Evolutionary conservation across 2,888 invertebrate genomes (phyloP).

Genomic region (Brenthis hecate): DNA sequence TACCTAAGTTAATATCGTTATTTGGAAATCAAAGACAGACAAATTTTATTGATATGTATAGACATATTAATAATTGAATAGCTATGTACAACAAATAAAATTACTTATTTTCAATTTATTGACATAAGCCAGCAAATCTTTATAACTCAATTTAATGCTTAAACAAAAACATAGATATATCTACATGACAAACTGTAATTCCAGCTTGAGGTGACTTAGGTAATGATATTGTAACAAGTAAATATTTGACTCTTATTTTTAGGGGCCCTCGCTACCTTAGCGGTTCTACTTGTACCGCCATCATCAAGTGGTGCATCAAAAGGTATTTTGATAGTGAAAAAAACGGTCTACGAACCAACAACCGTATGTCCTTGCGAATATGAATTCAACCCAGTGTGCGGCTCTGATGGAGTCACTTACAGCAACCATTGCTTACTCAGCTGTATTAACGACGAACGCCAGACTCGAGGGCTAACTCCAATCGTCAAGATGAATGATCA

Average conservation of each 20-base stretch:
- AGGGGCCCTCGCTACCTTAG: constrained; percentile 7
- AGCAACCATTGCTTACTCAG: constrained; percentile 40
- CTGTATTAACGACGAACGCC: constrained; percentile 34
- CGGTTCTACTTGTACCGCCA: constrained; percentile 1
- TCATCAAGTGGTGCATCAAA: not conserved
- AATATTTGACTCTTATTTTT: not conserved
- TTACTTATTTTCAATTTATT: no score
- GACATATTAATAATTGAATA: no score
- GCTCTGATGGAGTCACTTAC: constrained; percentile 44
- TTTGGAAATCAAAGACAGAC: no score
- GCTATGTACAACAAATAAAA: no score
- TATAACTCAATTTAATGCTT: no score
- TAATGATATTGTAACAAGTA: not conserved
- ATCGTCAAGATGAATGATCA: constrained; percentile 24
- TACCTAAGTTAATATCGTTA: no score
- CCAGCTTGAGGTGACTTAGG: no score
- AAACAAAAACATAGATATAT: no score
- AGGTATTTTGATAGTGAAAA: constrained; percentile 16
- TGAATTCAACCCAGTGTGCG: constrained; percentile 46
- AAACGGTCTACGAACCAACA: constrained; percentile 17
- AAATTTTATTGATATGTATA: no score
- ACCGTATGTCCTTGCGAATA: constrained; percentile 42
- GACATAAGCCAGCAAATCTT: no score
- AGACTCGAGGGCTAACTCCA: constrained; percentile 13
- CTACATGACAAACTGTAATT: no score